These are phyloP conservation scores for Poecile montanus DNA, from an alignment of 2,797 vertebrate genomes.

Conservation along the genomic window DNA sequence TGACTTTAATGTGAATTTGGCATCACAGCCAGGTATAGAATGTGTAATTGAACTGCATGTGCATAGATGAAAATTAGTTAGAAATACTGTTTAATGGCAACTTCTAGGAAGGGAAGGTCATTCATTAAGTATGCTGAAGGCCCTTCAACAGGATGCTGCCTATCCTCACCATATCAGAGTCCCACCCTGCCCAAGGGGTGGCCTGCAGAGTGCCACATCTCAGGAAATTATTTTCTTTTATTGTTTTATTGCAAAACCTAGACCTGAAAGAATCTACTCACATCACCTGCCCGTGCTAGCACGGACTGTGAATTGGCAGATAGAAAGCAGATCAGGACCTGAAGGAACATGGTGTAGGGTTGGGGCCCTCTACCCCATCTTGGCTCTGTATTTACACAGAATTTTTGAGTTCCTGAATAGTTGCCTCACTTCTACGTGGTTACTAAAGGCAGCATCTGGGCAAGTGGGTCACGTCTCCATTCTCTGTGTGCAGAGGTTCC, in stretches of 20 bases:
- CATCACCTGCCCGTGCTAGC: accelerated
- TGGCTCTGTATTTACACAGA: neutral
- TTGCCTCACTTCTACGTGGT: accelerated
- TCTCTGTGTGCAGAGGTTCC: neutral
- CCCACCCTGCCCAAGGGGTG: too few species aligned
- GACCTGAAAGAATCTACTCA: neutral
- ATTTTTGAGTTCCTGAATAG: accelerated
- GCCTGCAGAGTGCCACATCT: neutral
- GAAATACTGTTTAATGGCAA: neutral
- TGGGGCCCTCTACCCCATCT: too few species aligned
- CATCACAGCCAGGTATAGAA: neutral
- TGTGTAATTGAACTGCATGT: neutral
- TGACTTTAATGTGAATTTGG: neutral
- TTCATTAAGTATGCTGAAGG: neutral
- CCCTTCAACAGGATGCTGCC: neutral
- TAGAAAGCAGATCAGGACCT: neutral
- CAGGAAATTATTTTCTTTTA: neutral
- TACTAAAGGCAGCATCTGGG: neutral
- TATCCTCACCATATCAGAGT: neutral
- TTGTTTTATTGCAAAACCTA: neutral
- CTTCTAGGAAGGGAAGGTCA: neutral
- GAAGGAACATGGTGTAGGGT: accelerated
- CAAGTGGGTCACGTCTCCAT: accelerated
- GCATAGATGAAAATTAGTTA: neutral
- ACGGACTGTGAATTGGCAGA: neutral